Base-by-base conservation (phyloP, 2,888 invertebrate genomes). In the Ochropacha duplaris region DNA sequence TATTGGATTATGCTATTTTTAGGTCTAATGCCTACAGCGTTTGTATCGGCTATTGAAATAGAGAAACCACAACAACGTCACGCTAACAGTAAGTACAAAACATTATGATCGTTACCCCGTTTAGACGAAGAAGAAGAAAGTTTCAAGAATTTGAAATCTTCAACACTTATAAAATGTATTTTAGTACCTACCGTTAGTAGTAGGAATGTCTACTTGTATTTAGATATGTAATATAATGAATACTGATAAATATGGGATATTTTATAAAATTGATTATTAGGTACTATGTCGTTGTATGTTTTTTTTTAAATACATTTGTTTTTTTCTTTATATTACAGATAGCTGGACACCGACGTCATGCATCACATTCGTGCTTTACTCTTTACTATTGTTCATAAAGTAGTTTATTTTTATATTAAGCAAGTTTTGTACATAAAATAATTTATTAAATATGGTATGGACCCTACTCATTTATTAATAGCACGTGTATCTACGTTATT, bases 1-100 rank as follows among this genome's bases (percentile, higher is more conserved):
- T n/a, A 54, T 19, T 26, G 22, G 54, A 31, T 64, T 55, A 64
- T 57, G 26, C 57, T 26, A 3, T 57, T 72, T 73, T 56, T 76
- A 91, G 91, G 90, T 64, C 70, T 90, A 50, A 90, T 91, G 88
- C 91, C 91, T 49, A 91, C 89, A 14, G 76, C 85, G 44, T 81
- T 86, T 59, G 83, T 81, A 50, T 82, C 84, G 16, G 80, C 84
- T 2, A 81, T 84, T 54, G 90, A 87, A 70, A 79, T 87, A 6
- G 86, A 87, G 62, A 87, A 86, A 62, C 87, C 88, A 39, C 87
- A 88, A 66, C 87, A 88, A 62, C 84, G 80, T 49, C 84, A 84
- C 54, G 83, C 84, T 6, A 86, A 80, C 65, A 72, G 90, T 90
- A 74, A 81, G 84, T 70, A 11, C 8, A n/a, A 1, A 1, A 50